Evolutionary conservation across 2,888 invertebrate species (phyloP).

Genomic region (Agrilus mali): DNA sequence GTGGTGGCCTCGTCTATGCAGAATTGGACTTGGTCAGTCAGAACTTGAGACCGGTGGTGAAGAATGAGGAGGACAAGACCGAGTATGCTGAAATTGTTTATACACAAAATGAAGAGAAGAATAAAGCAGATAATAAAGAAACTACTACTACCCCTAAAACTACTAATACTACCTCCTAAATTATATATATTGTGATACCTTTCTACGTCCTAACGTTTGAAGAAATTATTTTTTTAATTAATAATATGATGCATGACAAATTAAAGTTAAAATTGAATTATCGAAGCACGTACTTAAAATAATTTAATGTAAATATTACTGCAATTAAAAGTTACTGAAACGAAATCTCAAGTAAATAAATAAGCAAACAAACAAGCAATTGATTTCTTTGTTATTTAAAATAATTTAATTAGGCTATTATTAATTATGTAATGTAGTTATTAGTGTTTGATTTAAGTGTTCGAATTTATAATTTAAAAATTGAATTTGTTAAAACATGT

Average conservation of each 20-base stretch:
- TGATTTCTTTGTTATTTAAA: not conserved
- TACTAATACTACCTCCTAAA: conserved; percentile 1
- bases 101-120: conserved; percentile 37
- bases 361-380: no score
- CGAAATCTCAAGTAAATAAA: no score
- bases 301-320: no score
- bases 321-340: no score
- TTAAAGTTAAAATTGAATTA: not conserved
- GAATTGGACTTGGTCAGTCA: conserved; percentile 50
- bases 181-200: conserved; percentile 1
- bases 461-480: no score
- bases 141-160: conserved; percentile 1
- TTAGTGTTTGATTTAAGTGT: no score
- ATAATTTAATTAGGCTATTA: not conserved
- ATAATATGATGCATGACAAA: not conserved
- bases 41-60: conserved; percentile 29
- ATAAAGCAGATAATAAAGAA: no score
- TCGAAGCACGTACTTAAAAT: no score
- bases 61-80: conserved; percentile 49
- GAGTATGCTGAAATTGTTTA: conserved; percentile 78
- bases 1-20: conserved; percentile 58
- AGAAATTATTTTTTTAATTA: not conserved
- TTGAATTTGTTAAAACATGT: no score
- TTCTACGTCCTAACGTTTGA: not conserved
- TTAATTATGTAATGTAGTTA: no score